Percentiles rank a stretch among this genome's conserved stretches.
phyloP scores from a whole-genome alignment of 2,797 vertebrate genomes.

The Phoxinus dragarum region DNA sequence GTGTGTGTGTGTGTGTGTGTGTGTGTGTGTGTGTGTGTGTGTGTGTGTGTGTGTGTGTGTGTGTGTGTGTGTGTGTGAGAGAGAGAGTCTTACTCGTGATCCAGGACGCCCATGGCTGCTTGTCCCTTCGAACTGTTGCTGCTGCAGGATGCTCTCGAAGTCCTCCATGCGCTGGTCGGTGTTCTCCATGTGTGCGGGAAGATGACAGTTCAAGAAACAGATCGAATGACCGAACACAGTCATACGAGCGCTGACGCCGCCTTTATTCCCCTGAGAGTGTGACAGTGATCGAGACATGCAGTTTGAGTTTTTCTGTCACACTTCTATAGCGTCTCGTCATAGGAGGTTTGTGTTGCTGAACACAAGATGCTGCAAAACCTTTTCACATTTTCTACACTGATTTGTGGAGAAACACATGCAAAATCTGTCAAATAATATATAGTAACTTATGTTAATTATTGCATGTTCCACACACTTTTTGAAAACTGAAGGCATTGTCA shows the following conservation, averaged over 20 bases:
- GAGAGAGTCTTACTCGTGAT: slow-evolving; percentile 87
- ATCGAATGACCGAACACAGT: slow-evolving; percentile 91
- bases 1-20: not conserved
- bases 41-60: not conserved
- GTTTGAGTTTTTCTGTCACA: not conserved
- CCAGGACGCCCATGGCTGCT: slow-evolving; percentile 86
- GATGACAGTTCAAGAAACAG: slow-evolving; percentile 98
- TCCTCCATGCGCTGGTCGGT: slow-evolving; percentile 95
- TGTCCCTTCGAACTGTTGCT: slow-evolving; percentile 96
- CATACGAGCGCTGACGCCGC: slow-evolving; percentile 91
- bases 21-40: not conserved
- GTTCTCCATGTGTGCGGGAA: slow-evolving; percentile 98
- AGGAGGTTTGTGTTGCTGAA: not conserved
- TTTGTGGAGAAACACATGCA: not conserved
- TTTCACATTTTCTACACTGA: not conserved
- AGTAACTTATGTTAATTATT: not conserved
- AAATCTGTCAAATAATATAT: not conserved
- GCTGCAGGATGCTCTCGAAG: slow-evolving; percentile 95
- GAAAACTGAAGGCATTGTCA: not conserved
- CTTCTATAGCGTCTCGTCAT: not conserved
- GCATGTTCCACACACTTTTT: not conserved
- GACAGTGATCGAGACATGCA: not conserved
- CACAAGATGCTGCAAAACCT: not conserved
- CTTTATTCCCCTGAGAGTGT: slow-evolving; percentile 90
- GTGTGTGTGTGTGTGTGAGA: not conserved